These are phyloP conservation scores for Conops quadrifasciatus DNA, from an alignment of 2,888 invertebrate genomes.

Conservation along the genomic window DNA sequence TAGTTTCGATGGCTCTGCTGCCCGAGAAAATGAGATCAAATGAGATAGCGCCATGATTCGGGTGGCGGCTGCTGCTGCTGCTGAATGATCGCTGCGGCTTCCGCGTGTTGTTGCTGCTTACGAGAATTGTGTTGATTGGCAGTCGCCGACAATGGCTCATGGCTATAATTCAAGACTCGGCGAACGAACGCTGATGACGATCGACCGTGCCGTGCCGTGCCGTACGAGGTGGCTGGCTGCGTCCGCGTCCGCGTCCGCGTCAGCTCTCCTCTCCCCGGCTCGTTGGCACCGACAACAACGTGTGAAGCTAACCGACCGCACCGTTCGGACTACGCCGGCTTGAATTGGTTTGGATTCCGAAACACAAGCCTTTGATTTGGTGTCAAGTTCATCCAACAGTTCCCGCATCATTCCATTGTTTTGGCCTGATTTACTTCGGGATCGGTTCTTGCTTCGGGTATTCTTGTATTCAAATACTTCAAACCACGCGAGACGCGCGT, in stretches of 20 bases:
- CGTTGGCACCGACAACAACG: conserved; percentile 18
- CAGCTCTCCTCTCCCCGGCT: neutral
- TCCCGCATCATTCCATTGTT: conserved; percentile 25
- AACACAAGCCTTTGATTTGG: conserved; percentile 59
- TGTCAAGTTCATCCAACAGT: conserved; percentile 62
- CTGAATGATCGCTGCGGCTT: conserved; percentile 9
- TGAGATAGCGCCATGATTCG: conserved; percentile 57
- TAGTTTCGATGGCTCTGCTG: conserved; percentile 23
- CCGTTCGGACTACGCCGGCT: neutral
- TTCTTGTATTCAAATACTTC: conserved; percentile 10
- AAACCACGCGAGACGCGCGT: neutral
- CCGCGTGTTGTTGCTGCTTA: conserved; percentile 8
- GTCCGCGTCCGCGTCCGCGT: conserved; percentile 34
- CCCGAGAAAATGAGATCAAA: conserved; percentile 57
- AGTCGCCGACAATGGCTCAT: conserved; percentile 49
- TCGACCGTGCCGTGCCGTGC: conserved; percentile 41
- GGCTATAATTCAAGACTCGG: conserved; percentile 61
- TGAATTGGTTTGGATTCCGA: conserved; percentile 16
- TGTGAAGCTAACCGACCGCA: conserved; percentile 29
- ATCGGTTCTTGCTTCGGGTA: neutral
- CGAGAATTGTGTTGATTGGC: conserved; percentile 35
- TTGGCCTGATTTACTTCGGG: neutral
- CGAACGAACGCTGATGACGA: conserved; percentile 42
- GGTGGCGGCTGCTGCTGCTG: conserved; percentile 21
- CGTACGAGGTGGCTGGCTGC: conserved; percentile 44